These are phyloP conservation scores for Helicolenus hilgendorfi DNA, from an alignment of 2,797 vertebrate genomes.

Conservation along the genomic window DNA sequence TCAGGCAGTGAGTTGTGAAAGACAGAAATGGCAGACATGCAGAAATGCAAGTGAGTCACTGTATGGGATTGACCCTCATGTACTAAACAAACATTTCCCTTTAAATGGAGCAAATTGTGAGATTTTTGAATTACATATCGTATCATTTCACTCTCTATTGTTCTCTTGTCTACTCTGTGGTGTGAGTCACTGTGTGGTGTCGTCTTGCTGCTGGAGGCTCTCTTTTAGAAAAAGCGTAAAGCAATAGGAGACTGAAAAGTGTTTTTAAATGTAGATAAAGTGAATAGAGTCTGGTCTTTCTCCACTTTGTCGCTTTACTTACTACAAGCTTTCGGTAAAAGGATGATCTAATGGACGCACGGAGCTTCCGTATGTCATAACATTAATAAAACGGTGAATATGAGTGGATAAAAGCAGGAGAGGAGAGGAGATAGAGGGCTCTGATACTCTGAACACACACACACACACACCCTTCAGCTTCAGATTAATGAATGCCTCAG, in stretches of 20 bases:
- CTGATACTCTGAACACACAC: background rate
- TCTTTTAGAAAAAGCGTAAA: background rate
- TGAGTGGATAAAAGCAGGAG: background rate
- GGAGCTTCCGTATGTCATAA: background rate
- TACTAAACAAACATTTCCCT: conserved; percentile 2
- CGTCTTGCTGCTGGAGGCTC: background rate
- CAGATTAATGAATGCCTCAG: conserved; percentile 65
- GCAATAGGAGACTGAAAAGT: background rate
- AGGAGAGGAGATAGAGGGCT: background rate
- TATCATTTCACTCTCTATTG: background rate
- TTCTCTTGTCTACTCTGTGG: background rate
- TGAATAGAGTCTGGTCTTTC: background rate
- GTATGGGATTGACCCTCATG: background rate
- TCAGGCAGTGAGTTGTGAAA: background rate
- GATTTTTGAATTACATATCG: conserved; percentile 6
- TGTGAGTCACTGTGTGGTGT: conserved; percentile 14
- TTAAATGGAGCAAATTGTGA: conserved; percentile 6
- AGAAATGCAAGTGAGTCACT: background rate
- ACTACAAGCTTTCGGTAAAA: background rate
- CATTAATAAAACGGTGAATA: background rate
- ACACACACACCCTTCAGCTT: conserved; percentile 19
- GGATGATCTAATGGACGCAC: background rate
- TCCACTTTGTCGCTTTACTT: background rate
- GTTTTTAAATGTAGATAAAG: background rate
- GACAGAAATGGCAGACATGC: background rate